Conservation (phyloP, 2,113 vertebrate species). For the Protobothrops mucrosquamatus region DNA sequence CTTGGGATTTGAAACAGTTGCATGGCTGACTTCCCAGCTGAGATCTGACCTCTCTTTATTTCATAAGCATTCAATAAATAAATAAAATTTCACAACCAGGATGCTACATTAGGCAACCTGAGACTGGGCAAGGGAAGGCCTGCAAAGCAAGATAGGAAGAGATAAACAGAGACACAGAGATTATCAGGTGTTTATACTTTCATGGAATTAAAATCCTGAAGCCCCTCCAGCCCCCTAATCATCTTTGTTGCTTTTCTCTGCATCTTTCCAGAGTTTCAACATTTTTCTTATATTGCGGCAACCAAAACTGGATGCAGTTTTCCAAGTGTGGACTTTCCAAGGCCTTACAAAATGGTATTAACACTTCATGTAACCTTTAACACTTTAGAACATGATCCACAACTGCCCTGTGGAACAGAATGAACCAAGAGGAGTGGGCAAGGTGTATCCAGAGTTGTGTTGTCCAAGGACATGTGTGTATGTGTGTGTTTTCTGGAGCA, state of each 20-base stretch:
- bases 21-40: rapidly evolving
- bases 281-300: not conserved
- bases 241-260: not conserved
- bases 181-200: slow-evolving; percentile 61
- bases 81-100: rapidly evolving
- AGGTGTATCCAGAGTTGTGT: not conserved
- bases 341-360: not conserved
- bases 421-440: not conserved
- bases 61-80: not conserved
- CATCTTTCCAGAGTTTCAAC: not conserved
- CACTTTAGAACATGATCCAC: not conserved
- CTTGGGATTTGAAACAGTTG: not conserved
- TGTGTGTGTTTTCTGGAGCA: not conserved
- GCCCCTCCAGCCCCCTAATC: not conserved
- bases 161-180: slow-evolving; percentile 28
- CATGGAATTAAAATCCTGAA: slow-evolving; percentile 61
- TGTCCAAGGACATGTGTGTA: too few species aligned
- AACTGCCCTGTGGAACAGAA: not conserved
- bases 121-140: not conserved
- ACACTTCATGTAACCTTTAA: not conserved
- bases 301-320: not conserved
- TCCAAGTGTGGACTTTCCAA: not conserved
- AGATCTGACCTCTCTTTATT: not conserved
- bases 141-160: not conserved
- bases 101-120: slow-evolving; percentile 49